Base-by-base conservation (phyloP, 2,113 vertebrate species). In the Otus sunia region DNA sequence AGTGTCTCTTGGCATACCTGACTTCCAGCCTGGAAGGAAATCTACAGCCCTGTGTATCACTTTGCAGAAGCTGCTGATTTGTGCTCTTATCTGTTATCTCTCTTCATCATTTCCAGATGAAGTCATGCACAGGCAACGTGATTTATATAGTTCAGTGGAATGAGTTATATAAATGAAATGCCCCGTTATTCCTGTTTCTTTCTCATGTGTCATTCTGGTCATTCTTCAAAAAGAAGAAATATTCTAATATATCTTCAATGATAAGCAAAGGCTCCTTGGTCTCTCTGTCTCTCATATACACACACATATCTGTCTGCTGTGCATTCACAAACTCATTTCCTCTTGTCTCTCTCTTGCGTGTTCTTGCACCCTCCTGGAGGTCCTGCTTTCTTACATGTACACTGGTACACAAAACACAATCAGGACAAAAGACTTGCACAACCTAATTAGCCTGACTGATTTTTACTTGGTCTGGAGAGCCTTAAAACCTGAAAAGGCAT, bases 401-500 rank as follows among this genome's bases (percentile, higher is more conserved):
- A 0, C 30, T 78, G 30, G 47, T 59, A 52, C 47, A 87, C 64
- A 85, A 91, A 92, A 63, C 26, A 74, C 37, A 62, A 43, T 45
- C 19, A 52, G 53, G 59, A 92, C 75, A 94, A 94, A 96, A 73
- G 69, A 58, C 17, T 58, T 52, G 53, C 15, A 79, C 43, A 50
- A 4, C 5, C 74, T 95, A 95, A 90, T 93, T 93, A 95, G 71
- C 32, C 55, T 18, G 36, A 19, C 10, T 93, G 64, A 73, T 91
- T 94, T 91, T 78, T 2, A 55, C 64, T 95, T 86, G 73, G 45
- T 91, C 32, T 56, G 55, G 29, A 80, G 92, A 91, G 84, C 49
- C 76, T 95, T 92, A 88, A 94, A 97, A 97, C 79, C 64, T 92
- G 73, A 79, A 97, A 95, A 95, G 93, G 89, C 96, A 97, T 95